Evolutionary conservation across 2,113 vertebrate genomes (phyloP).

Genomic region (Misgurnus anguillicaudatus): DNA sequence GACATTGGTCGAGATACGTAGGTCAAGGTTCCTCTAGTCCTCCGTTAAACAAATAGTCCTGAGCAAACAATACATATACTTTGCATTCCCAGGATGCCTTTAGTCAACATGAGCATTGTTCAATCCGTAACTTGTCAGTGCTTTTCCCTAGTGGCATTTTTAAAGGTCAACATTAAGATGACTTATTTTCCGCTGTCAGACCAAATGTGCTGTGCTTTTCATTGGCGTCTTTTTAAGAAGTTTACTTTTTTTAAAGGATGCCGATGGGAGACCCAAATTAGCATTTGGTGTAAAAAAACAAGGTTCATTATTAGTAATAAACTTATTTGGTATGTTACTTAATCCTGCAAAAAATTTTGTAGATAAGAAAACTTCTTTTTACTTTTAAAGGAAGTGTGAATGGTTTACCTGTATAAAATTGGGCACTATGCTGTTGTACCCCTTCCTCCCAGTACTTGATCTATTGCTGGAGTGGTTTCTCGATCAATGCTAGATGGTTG

Average conservation of each 20-base stretch:
- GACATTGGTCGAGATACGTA: conserved; percentile 38
- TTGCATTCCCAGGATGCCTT: conserved; percentile 34
- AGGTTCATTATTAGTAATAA: no score
- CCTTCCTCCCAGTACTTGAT: neutral
- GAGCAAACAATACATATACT: conserved; percentile 45
- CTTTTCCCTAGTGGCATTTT: conserved; percentile 30
- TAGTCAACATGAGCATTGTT: conserved; percentile 9
- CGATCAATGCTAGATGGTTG: neutral
- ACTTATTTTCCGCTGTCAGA: conserved; percentile 72
- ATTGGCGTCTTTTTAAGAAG: conserved; percentile 59
- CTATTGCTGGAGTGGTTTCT: neutral
- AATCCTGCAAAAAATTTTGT: no score
- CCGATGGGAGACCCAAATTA: neutral
- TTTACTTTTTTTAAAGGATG: neutral
- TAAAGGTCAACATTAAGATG: conserved; percentile 70
- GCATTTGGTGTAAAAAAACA: neutral
- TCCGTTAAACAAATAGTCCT: neutral
- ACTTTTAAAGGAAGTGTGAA: no score
- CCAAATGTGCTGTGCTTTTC: conserved; percentile 65
- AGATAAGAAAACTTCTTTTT: no score
- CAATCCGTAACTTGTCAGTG: conserved; percentile 33
- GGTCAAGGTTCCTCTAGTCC: conserved; percentile 66
- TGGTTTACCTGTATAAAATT: no score
- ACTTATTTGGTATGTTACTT: no score
- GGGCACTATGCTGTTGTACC: no score